Evolutionary conservation across 2,797 vertebrate genomes (phyloP).

Genomic region (Microctenopoma lineatum): DNA sequence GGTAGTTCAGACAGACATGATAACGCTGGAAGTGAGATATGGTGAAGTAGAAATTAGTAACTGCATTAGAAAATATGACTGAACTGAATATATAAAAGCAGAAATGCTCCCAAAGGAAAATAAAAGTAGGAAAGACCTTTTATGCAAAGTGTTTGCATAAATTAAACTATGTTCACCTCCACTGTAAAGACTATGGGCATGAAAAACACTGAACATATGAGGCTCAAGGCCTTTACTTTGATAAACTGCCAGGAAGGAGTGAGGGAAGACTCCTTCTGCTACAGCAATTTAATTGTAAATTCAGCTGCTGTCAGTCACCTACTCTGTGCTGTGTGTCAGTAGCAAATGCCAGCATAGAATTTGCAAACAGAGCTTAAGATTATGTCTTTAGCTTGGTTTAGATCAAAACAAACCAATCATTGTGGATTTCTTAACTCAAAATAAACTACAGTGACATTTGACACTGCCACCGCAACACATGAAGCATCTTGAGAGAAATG

Average conservation of each 20-base stretch:
- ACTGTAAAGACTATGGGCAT: neutral
- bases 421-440: constrained; percentile 11
- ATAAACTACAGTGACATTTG: too few relatives aligned
- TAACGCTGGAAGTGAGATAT: neutral
- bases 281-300: neutral
- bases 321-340: constrained; percentile 23
- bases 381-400: constrained; percentile 31
- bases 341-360: constrained; percentile 35
- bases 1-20: neutral
- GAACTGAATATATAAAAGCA: neutral
- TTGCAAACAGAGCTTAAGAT: constrained; percentile 15
- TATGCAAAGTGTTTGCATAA: neutral
- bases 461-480: neutral
- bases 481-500: neutral
- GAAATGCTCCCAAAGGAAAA: neutral
- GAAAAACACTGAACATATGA: neutral
- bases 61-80: neutral
- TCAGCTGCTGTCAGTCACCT: constrained; percentile 34
- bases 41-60: neutral
- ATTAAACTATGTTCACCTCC: too few relatives aligned
- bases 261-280: neutral
- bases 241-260: constrained; percentile 1
- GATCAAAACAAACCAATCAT: constrained; percentile 6
- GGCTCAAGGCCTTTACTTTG: neutral
- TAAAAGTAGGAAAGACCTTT: neutral